A percentile compares a stretch with the other conserved stretches of the same genome.
Conservation (phyloP, 2,113 vertebrate species). For the Puntigrus tetrazona region DNA sequence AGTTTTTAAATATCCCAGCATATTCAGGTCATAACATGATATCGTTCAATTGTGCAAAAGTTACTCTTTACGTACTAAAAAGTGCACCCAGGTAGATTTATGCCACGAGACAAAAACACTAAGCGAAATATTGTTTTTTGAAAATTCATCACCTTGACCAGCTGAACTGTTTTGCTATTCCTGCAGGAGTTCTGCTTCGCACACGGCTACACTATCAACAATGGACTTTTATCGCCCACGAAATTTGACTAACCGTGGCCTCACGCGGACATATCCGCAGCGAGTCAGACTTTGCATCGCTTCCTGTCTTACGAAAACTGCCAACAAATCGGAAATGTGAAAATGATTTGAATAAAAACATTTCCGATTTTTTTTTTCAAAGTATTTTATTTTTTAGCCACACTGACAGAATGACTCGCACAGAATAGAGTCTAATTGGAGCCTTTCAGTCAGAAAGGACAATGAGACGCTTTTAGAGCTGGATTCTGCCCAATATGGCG, state of each 20-base stretch:
- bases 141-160: neutral
- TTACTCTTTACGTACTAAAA: too few relatives aligned
- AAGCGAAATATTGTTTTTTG: too few relatives aligned
- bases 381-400: neutral
- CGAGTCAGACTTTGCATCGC: neutral
- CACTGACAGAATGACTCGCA: neutral
- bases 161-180: neutral
- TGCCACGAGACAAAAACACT: too few relatives aligned
- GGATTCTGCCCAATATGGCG: conserved; percentile 10
- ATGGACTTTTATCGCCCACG: too few relatives aligned
- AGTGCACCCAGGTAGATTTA: too few relatives aligned
- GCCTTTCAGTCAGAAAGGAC: neutral
- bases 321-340: too few relatives aligned
- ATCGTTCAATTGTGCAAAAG: too few relatives aligned
- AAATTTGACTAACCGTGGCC: neutral
- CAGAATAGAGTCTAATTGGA: neutral
- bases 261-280: too few relatives aligned
- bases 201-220: too few relatives aligned
- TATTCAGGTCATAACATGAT: too few relatives aligned
- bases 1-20: too few relatives aligned
- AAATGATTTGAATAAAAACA: neutral
- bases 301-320: too few relatives aligned
- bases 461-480: neutral
- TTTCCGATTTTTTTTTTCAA: neutral
- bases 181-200: neutral